Base-by-base conservation (phyloP, 2,888 invertebrate genomes). In the Dryobotodes eremita region DNA sequence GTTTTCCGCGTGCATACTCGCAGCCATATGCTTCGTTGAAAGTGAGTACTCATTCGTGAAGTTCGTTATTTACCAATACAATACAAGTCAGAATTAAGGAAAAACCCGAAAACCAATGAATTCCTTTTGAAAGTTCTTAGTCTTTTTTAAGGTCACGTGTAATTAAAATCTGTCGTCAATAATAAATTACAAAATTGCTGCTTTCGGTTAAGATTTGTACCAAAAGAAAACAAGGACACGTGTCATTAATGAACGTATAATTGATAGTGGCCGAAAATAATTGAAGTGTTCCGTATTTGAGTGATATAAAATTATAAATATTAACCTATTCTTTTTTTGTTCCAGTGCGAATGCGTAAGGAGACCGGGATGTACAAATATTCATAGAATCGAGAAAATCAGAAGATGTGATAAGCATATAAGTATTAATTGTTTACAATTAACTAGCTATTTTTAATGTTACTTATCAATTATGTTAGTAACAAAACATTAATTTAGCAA, bases 21-120 rank as follows among this genome's bases (percentile, higher is more conserved):
- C 98, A 65, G 98, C 98, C 90, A 98, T 98, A 93, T 98, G 98
- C 95, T 98, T 98, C 91, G 98, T 98, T 94, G 98, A 98, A 97
- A 98, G 98, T 98, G 94, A 98, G 98, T 98, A 93, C 72, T 75
- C 17, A 69, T 36, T 57, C 4, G 36, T 69, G 1, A 68, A 50
- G 26, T 53, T 57, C 5, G 8, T n/a, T 46, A n/a, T 50, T 10
- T 23, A 26, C 10, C 36, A 42, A 64, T 48, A 36, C n/a, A 72
- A 17, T n/a, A 4, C 50, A 36, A 48, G 15, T n/a, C 31, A 50
- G 17, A 31, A 20, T 17, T 42, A 64, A 64, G 26, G n/a, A 55
- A 65, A 80, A n/a, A 46, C 1, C 15, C 20, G 10, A 68, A 57
- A 42, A 11, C 7, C 31, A 55, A 8, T n/a, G 20, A 1, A 36